Evolutionary conservation across 2,113 vertebrate genomes (phyloP).

Genomic region (Clupea harengus): DNA sequence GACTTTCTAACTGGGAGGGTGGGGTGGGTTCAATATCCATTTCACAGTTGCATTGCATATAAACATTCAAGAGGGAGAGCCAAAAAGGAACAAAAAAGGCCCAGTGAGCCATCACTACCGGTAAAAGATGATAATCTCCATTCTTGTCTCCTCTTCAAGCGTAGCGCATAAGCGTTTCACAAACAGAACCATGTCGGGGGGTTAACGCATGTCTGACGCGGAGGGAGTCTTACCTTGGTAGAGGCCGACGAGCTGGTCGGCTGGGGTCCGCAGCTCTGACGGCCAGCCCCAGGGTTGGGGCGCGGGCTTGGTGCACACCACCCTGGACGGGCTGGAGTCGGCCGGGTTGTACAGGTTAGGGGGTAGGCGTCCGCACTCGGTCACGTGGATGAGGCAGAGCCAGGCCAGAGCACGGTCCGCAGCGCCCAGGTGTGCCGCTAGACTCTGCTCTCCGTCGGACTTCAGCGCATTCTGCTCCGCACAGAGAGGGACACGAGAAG

Average conservation of each 20-base stretch:
- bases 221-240: conserved; percentile 77
- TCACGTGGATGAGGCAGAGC: conserved; percentile 89
- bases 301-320: conserved; percentile 82
- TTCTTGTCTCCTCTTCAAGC: not conserved
- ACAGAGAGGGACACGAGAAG: not conserved
- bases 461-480: conserved; percentile 79
- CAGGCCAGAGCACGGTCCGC: conserved; percentile 85
- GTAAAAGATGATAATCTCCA: not conserved
- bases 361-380: conserved; percentile 85
- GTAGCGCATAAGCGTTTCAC: not conserved
- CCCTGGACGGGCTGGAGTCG: conserved; percentile 78
- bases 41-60: not conserved
- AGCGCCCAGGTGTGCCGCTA: conserved; percentile 69
- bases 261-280: conserved; percentile 77
- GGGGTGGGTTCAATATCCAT: conserved; percentile 3
- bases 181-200: not conserved
- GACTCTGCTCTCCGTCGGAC: conserved; percentile 55
- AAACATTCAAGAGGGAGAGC: not conserved
- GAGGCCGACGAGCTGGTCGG: conserved; percentile 76
- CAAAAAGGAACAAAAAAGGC: not conserved
- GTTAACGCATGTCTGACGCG: not conserved
- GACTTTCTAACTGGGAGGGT: not conserved
- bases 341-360: conserved; percentile 80
- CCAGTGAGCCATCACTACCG: not conserved
- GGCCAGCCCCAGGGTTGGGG: conserved; percentile 82